These are phyloP conservation scores for Peromyscus melanophrys DNA, from an alignment of 2,797 vertebrate species.

Conservation along the genomic window DNA sequence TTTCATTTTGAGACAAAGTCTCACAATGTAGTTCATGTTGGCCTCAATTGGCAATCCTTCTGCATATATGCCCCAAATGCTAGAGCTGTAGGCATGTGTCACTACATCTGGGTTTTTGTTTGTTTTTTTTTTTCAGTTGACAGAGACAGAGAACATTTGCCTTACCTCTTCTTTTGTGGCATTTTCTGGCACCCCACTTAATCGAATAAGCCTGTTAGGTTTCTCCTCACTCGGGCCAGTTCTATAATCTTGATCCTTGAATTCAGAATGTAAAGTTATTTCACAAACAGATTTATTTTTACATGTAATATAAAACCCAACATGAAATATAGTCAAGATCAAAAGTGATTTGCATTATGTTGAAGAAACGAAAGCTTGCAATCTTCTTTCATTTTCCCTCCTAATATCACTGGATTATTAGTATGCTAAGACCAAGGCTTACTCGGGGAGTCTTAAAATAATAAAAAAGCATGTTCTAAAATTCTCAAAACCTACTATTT, in stretches of 20 bases:
- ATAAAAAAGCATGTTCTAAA: slow-evolving; percentile 13
- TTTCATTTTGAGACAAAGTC: background rate
- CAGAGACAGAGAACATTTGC: slow-evolving; percentile 17
- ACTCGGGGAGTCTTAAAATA: background rate
- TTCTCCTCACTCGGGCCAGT: slow-evolving; percentile 92
- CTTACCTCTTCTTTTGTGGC: slow-evolving; percentile 97
- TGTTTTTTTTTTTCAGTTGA: background rate
- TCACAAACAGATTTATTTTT: slow-evolving; percentile 79
- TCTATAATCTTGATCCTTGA: slow-evolving; percentile 92
- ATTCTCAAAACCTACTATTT: slow-evolving; percentile 52
- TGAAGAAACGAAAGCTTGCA: slow-evolving; percentile 14
- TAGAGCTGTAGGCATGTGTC: background rate
- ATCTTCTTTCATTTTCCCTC: slow-evolving; percentile 22
- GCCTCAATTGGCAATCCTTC: background rate
- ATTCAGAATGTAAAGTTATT: slow-evolving; percentile 84
- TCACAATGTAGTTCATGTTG: background rate
- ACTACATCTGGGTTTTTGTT: background rate
- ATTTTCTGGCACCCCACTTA: slow-evolving; percentile 96
- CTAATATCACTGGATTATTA: slow-evolving; percentile 18
- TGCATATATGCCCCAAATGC: background rate
- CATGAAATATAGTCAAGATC: slow-evolving; percentile 48
- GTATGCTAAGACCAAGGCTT: slow-evolving; percentile 45
- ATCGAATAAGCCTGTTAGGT: slow-evolving; percentile 95
- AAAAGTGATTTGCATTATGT: slow-evolving; percentile 48
- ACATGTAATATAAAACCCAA: slow-evolving; percentile 55